Percentiles rank a stretch among this genome's conserved stretches.
Evolutionary conservation across 1,140 invertebrate genomes (phyloP).

Genomic region (Camponotus floridanus): DNA sequence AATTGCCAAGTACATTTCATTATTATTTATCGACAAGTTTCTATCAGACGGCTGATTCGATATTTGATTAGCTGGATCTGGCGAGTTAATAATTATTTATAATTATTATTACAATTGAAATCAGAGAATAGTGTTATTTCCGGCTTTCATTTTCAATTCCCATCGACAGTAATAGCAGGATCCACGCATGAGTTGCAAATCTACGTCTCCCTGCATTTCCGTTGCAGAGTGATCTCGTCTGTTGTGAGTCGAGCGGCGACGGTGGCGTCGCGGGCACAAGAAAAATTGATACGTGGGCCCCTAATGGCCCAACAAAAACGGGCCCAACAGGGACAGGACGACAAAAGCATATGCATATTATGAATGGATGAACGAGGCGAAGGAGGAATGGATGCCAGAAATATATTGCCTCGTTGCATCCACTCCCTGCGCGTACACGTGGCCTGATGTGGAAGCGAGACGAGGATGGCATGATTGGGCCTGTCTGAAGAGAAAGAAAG

Average conservation of each 20-base stretch:
- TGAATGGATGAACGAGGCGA: conserved; percentile 82
- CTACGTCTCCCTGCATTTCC: conserved; percentile 24
- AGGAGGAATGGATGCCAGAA: conserved; percentile 82
- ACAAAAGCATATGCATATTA: conserved; percentile 84
- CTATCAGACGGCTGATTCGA: conserved; percentile 18
- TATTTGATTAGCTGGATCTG: conserved; percentile 60
- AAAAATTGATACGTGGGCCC: conserved; percentile 85
- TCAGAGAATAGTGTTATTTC: neutral
- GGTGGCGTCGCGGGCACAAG: conserved; percentile 69
- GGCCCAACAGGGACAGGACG: conserved; percentile 80
- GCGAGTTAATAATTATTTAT: conserved; percentile 64
- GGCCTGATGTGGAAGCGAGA: conserved; percentile 43
- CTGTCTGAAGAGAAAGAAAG: conserved; percentile 49
- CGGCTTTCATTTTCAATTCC: neutral
- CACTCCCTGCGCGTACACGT: conserved; percentile 78
- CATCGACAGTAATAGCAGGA: conserved; percentile 26
- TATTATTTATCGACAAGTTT: conserved; percentile 55
- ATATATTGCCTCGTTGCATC: conserved; percentile 83
- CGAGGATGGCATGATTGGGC: conserved; percentile 57
- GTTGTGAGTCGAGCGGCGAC: conserved; percentile 43
- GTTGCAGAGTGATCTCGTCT: conserved; percentile 6
- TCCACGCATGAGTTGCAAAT: conserved; percentile 35
- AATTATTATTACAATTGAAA: conserved; percentile 19
- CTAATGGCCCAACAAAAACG: conserved; percentile 83
- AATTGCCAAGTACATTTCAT: conserved; percentile 77